Conservation (phyloP, 1,140 invertebrate species). For the Eufriesea mexicana region DNA sequence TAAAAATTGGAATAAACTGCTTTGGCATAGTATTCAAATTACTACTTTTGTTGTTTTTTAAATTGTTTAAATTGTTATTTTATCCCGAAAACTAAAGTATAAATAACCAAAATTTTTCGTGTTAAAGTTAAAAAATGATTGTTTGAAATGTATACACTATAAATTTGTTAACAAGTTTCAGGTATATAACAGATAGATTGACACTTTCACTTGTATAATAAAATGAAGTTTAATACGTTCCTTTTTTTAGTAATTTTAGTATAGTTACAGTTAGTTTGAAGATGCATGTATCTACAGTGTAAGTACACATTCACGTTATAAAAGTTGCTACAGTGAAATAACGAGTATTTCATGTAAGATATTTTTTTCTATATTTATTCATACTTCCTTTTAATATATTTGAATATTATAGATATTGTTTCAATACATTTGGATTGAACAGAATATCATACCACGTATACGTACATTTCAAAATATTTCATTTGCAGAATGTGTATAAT, state of each 20-base stretch:
- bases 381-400: conserved; percentile 55
- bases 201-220: conserved; percentile 40
- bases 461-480: conserved; percentile 50
- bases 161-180: conserved; percentile 8
- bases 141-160: background rate
- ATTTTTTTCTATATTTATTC: conserved; percentile 66
- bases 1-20: background rate
- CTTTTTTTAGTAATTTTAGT: conserved; percentile 41
- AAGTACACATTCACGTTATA: conserved; percentile 36
- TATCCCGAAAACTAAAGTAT: background rate
- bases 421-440: conserved; percentile 64
- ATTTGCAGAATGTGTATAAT: conserved; percentile 40
- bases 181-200: conserved; percentile 30
- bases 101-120: conserved; percentile 12
- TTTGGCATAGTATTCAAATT: background rate
- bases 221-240: conserved; percentile 26
- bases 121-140: conserved; percentile 1
- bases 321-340: conserved; percentile 51
- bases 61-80: background rate
- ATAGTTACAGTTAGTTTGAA: conserved; percentile 44
- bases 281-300: conserved; percentile 38
- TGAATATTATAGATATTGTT: conserved; percentile 50
- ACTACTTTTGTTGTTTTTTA: background rate
- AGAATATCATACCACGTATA: conserved; percentile 31
- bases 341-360: conserved; percentile 62